A percentile compares a stretch with the other conserved stretches of the same genome.
These are phyloP conservation scores for Saguinus imperator DNA, from an alignment of 2,113 vertebrate species.

Conservation along the genomic window DNA sequence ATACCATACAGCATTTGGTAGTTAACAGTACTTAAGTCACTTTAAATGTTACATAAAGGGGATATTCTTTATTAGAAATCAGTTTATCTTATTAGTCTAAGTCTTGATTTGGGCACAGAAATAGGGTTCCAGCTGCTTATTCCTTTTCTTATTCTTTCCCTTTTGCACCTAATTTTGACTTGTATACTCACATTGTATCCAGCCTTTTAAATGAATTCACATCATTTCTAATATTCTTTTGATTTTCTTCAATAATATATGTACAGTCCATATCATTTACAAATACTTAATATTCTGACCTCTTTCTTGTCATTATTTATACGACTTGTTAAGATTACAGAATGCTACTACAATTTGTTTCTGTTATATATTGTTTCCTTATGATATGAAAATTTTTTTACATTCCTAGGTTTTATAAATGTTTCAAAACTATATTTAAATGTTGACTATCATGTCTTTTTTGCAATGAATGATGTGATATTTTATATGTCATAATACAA, in stretches of 20 bases:
- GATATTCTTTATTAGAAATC: neutral
- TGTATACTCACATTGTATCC: neutral
- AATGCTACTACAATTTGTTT: neutral
- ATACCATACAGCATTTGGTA: neutral
- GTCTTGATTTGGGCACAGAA: neutral
- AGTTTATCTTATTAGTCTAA: neutral
- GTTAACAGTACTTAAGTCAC: neutral
- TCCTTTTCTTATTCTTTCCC: neutral
- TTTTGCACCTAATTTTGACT: neutral
- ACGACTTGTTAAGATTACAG: neutral
- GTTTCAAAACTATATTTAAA: constrained; percentile 2
- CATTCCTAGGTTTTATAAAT: neutral
- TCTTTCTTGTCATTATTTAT: neutral
- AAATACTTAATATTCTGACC: neutral
- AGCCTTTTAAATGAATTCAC: neutral
- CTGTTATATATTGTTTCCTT: neutral
- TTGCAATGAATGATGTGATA: neutral
- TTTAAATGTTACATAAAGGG: constrained; percentile 30
- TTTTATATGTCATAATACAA: constrained; percentile 9
- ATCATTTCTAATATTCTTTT: neutral
- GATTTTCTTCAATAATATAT: neutral
- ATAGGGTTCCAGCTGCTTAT: neutral
- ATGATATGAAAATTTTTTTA: neutral
- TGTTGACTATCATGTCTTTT: neutral
- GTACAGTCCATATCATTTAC: neutral